These are phyloP conservation scores for Pyrgilauda ruficollis DNA, from an alignment of 2,113 vertebrate genomes.

Conservation along the genomic window DNA sequence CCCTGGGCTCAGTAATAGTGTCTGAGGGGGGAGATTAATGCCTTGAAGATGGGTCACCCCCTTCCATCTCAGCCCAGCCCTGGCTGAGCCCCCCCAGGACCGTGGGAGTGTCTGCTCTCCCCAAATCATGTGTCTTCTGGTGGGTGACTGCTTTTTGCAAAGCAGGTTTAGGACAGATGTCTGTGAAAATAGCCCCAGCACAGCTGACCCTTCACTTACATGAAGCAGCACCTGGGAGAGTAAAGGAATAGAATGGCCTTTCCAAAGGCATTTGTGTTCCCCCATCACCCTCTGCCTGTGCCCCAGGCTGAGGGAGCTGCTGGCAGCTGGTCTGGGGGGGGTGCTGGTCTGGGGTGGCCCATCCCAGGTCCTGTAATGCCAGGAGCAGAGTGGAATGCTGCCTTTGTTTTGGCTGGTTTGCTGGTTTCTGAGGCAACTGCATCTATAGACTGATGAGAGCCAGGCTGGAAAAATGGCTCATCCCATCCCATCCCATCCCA, in stretches of 20 bases:
- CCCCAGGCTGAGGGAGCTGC: not conserved
- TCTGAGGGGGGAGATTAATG: not conserved
- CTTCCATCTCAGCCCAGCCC: not conserved
- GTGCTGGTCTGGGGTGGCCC: not conserved
- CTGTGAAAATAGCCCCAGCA: not conserved
- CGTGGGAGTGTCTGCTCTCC: not conserved
- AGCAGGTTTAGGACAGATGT: not conserved
- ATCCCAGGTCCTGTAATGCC: not conserved
- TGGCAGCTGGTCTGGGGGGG: too few species aligned
- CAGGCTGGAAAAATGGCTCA: not conserved
- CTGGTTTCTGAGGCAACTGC: constrained; percentile 24
- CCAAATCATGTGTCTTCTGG: not conserved
- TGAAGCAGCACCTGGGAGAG: not conserved
- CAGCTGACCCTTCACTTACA: rapidly evolving
- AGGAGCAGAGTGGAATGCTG: not conserved
- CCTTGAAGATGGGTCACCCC: not conserved
- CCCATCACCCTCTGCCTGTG: not conserved
- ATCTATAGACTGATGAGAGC: not conserved
- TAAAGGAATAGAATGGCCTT: not conserved
- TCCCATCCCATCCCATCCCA: not conserved
- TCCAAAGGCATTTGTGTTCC: not conserved
- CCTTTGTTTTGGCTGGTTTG: constrained; percentile 17
- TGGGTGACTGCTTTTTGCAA: not conserved
- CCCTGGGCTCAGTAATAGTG: not conserved
- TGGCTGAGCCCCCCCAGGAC: not conserved